Evolutionary conservation across 2,113 vertebrate species (phyloP).

Genomic region (Corythoichthys intestinalis): DNA sequence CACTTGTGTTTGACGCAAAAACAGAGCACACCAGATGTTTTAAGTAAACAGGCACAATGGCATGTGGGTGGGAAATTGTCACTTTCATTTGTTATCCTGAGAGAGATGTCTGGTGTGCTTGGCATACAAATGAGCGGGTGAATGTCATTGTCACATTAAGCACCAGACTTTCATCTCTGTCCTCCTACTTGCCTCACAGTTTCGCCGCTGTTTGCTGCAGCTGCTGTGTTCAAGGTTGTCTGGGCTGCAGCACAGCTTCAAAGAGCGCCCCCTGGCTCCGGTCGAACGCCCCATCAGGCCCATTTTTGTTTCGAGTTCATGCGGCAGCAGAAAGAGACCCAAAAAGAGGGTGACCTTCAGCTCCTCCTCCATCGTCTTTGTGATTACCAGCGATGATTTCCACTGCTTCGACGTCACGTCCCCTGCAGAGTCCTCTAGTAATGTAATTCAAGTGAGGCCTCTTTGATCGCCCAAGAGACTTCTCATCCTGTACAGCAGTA

Average conservation of each 20-base stretch:
- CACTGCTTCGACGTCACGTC: constrained; percentile 68
- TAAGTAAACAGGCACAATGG: not conserved
- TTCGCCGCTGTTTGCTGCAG: constrained; percentile 81
- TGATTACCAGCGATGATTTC: constrained; percentile 82
- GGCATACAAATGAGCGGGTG: constrained; percentile 13
- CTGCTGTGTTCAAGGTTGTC: constrained; percentile 79
- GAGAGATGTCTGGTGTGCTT: constrained; percentile 8
- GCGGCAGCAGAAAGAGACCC: constrained; percentile 67
- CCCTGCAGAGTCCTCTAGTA: constrained; percentile 53
- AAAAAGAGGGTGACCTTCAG: constrained; percentile 93
- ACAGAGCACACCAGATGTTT: not conserved
- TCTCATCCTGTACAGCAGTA: constrained; percentile 21
- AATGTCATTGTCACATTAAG: constrained; percentile 7
- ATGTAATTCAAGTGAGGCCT: constrained; percentile 84
- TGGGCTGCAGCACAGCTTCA: constrained; percentile 71
- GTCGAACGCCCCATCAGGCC: constrained; percentile 74
- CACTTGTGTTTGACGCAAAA: not conserved
- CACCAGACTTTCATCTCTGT: constrained; percentile 5
- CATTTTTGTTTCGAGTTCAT: constrained; percentile 76
- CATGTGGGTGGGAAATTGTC: constrained; percentile 14
- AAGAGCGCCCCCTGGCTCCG: constrained; percentile 66
- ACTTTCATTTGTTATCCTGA: not conserved
- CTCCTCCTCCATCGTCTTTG: constrained; percentile 88
- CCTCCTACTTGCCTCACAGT: constrained; percentile 63
- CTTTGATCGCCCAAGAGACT: constrained; percentile 59